Conservation (phyloP, 2,888 invertebrate species). For the Eristalinus sepulchralis region DNA sequence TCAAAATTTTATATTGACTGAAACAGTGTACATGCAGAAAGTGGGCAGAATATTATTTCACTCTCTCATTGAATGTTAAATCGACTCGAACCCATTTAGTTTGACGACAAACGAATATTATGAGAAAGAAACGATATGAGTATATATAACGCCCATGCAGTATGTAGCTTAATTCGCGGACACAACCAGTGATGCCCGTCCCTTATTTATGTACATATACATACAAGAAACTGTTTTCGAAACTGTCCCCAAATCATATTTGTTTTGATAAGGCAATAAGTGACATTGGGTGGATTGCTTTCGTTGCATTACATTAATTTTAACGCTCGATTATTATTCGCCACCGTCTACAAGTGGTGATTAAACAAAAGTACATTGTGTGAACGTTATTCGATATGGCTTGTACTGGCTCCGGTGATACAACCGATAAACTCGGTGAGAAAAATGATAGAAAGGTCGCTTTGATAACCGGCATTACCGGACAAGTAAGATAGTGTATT, state of each 20-base stretch:
- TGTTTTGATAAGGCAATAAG: constrained; percentile 33
- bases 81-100: no score
- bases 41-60: no score
- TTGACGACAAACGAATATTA: no score
- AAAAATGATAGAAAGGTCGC: constrained; percentile 83
- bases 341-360: background rate
- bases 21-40: no score
- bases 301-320: background rate
- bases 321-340: background rate
- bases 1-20: no score
- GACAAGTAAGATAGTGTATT: constrained; percentile 87
- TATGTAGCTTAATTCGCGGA: background rate
- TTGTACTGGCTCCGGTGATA: background rate
- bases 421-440: background rate
- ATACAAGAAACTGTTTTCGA: background rate
- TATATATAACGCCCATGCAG: background rate
- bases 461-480: constrained; percentile 97
- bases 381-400: background rate
- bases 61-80: no score
- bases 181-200: background rate
- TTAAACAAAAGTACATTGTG: background rate
- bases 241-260: constrained; percentile 14
- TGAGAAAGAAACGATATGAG: no score
- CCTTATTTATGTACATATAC: background rate
- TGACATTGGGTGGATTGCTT: constrained; percentile 11